Conservation (phyloP, 2,797 vertebrate genomes). For the Danio aesculapii region DNA sequence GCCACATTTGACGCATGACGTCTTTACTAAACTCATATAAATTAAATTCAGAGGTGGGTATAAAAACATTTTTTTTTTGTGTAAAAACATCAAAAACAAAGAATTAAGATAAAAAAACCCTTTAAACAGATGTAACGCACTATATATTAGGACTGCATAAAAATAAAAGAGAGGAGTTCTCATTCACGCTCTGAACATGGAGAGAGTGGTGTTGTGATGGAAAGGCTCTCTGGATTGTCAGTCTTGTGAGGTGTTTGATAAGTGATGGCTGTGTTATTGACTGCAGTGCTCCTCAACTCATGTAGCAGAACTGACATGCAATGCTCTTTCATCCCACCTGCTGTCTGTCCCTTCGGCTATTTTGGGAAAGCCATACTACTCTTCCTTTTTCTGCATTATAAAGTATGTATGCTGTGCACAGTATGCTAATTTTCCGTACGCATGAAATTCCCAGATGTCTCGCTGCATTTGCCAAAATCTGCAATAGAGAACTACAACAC, state of each 20-base stretch:
- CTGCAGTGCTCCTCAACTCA: slow-evolving; percentile 32
- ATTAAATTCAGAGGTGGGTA: neutral
- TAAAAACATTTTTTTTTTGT: neutral
- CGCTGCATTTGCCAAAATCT: neutral
- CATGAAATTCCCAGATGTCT: neutral
- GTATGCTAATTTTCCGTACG: neutral
- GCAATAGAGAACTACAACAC: neutral
- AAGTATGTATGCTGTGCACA: neutral
- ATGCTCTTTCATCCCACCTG: neutral
- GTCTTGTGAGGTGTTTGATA: slow-evolving; percentile 58
- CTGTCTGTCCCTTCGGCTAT: slow-evolving; percentile 1
- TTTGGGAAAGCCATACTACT: neutral
- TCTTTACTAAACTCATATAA: neutral
- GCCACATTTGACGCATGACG: neutral
- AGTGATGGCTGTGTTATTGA: slow-evolving; percentile 51
- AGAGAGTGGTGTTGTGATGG: slow-evolving; percentile 32
- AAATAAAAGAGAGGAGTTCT: slow-evolving; percentile 4
- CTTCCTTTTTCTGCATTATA: neutral
- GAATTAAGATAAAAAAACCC: no score
- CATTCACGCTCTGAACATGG: neutral
- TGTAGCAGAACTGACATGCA: slow-evolving; percentile 22
- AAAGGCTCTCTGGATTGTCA: slow-evolving; percentile 39
- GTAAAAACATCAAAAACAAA: neutral
- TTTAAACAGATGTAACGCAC: neutral
- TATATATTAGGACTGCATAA: neutral